A percentile compares a stretch with the other conserved stretches of the same genome.
phyloP scores from a whole-genome alignment of 2,888 invertebrate species.

The Drosophila austrosaltans region DNA sequence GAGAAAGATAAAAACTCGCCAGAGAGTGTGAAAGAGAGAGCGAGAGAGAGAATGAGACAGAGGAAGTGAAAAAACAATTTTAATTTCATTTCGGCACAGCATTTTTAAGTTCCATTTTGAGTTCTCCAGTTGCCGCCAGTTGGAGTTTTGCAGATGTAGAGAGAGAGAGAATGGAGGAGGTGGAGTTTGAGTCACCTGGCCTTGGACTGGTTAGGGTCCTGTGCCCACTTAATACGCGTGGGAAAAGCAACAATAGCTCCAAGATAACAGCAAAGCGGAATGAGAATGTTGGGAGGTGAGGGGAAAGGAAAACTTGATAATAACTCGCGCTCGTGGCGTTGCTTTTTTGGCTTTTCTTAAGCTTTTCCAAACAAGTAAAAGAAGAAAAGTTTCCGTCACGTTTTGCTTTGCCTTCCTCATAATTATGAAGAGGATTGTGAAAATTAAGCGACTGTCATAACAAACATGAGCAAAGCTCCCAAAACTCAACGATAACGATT shows the following conservation, averaged over 20 bases:
- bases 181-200: constrained; percentile 48
- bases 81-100: constrained; percentile 68
- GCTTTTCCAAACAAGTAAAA: constrained; percentile 44
- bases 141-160: constrained; percentile 31
- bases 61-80: constrained; percentile 56
- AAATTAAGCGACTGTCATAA: constrained; percentile 52
- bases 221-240: constrained; percentile 68
- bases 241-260: constrained; percentile 72
- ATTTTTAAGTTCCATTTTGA: constrained; percentile 65
- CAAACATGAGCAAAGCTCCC: constrained; percentile 36
- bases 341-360: constrained; percentile 74
- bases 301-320: constrained; percentile 65
- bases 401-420: constrained; percentile 40
- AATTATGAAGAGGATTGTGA: constrained; percentile 59
- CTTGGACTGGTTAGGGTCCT: constrained; percentile 26
- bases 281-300: constrained; percentile 10
- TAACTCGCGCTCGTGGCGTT: constrained; percentile 61
- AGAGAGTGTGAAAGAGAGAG: neutral
- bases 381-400: constrained; percentile 54
- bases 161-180: too few species aligned
- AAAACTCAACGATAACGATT: constrained; percentile 43
- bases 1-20: constrained; percentile 27
- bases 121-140: neutral
- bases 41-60: neutral
- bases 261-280: neutral